phyloP scores from a whole-genome alignment of 2,888 invertebrate species.

The Pachymerium ferrugineum region DNA sequence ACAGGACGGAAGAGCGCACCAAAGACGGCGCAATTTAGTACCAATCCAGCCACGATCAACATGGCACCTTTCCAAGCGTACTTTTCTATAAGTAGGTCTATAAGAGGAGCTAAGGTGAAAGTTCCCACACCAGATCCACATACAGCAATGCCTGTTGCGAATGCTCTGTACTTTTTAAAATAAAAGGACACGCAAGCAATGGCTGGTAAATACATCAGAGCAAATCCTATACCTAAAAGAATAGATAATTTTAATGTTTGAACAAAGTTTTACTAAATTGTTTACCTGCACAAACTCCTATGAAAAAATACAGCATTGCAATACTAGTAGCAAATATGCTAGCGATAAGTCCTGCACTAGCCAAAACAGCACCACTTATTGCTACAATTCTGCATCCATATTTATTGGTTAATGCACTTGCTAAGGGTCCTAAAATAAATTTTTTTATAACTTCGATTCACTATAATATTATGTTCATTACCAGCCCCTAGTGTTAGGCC shows the following conservation, averaged over 20 bases:
- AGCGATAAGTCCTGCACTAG: conserved; percentile 67
- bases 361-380: conserved; percentile 70
- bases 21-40: conserved; percentile 80
- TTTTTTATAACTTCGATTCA: not conserved
- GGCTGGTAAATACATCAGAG: conserved; percentile 94
- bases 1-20: conserved; percentile 87
- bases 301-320: conserved; percentile 76
- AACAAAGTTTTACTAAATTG: too few relatives aligned
- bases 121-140: conserved; percentile 96
- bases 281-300: conserved; percentile 86
- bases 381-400: conserved; percentile 90
- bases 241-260: too few relatives aligned
- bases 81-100: conserved; percentile 56
- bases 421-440: conserved; percentile 73
- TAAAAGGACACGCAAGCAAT: conserved; percentile 96
- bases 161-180: conserved; percentile 87
- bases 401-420: conserved; percentile 88
- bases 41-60: conserved; percentile 74
- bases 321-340: conserved; percentile 81
- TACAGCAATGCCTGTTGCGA: conserved; percentile 93
- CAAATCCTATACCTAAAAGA: conserved; percentile 91
- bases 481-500: conserved; percentile 93
- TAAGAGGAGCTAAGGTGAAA: conserved; percentile 79
- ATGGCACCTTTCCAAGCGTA: conserved; percentile 86
- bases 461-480: too few relatives aligned